phyloP scores from a whole-genome alignment of 2,113 vertebrate species.

The Capra hircus region DNA sequence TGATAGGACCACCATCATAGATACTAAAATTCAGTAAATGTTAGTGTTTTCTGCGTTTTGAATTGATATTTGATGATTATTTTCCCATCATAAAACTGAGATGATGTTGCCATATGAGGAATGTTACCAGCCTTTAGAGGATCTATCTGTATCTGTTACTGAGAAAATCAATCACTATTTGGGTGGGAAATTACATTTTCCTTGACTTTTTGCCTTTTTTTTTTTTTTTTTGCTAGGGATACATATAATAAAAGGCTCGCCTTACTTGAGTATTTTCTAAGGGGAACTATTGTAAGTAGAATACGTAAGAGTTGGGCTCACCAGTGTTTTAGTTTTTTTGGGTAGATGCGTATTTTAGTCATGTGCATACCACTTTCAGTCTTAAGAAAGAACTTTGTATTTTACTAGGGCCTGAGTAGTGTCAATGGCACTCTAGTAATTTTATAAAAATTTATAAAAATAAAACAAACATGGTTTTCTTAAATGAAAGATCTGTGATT shows the following conservation, averaged over 20 bases:
- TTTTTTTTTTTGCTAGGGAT: constrained; percentile 51
- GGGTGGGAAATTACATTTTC: constrained; percentile 33
- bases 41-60: constrained; percentile 16
- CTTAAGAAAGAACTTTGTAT: neutral
- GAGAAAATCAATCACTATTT: constrained; percentile 9
- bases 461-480: neutral
- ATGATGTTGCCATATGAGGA: constrained; percentile 1
- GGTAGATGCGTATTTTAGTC: neutral
- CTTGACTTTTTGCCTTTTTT: constrained; percentile 25
- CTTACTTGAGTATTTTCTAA: constrained; percentile 38
- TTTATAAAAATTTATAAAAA: neutral
- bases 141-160: neutral
- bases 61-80: neutral
- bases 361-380: neutral
- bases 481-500: constrained; percentile 28
- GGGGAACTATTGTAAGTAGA: constrained; percentile 37
- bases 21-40: neutral
- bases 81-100: constrained; percentile 3
- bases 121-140: neutral
- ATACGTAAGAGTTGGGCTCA: neutral
- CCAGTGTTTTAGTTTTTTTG: neutral
- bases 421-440: neutral
- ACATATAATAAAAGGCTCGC: constrained; percentile 2
- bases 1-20: neutral
- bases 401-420: neutral